A percentile compares a stretch with the other conserved stretches of the same genome.
These are phyloP conservation scores for Montipora sp. DNA, from an alignment of 64 coral and sea anemone genomes.

Conservation along the genomic window DNA sequence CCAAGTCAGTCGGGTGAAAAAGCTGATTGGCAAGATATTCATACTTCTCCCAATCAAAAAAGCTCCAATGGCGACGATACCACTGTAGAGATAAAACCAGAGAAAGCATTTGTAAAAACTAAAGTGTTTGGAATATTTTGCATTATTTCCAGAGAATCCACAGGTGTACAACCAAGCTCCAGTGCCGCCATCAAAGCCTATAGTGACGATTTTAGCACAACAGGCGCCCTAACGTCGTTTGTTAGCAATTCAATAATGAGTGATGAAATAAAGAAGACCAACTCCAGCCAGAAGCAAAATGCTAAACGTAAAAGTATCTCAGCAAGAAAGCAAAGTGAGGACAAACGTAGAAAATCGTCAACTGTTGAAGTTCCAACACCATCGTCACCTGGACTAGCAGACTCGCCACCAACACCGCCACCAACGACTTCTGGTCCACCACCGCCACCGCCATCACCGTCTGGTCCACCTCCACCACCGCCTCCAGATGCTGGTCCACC, in stretches of 20 bases:
- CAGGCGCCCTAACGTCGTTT: not conserved
- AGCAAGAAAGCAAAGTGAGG: not conserved
- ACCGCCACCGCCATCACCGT: not conserved
- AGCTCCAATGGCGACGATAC: not conserved
- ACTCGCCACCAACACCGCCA: not conserved
- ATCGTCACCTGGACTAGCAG: not conserved
- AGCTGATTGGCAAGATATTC: slow-evolving; percentile 16
- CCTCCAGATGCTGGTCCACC: not conserved
- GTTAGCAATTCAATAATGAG: not conserved
- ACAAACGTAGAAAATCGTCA: not conserved
- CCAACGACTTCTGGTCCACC: not conserved
- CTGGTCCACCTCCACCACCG: not conserved
- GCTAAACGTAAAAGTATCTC: not conserved
- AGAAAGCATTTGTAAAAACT: not conserved
- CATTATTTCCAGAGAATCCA: not conserved
- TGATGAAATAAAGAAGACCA: not conserved
- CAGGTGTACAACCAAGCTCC: not conserved
- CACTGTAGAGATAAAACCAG: not conserved
- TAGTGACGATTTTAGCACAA: not conserved
- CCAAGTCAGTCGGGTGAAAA: slow-evolving; percentile 41
- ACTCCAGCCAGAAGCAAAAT: not conserved
- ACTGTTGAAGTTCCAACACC: not conserved
- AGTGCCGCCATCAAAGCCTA: not conserved
- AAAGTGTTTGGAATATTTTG: slow-evolving; percentile 36
- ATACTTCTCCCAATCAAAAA: not conserved